Percentiles rank a stretch among this genome's conserved stretches.
Conservation (phyloP, 2,113 vertebrate species). For the Rhipidura dahli region DNA sequence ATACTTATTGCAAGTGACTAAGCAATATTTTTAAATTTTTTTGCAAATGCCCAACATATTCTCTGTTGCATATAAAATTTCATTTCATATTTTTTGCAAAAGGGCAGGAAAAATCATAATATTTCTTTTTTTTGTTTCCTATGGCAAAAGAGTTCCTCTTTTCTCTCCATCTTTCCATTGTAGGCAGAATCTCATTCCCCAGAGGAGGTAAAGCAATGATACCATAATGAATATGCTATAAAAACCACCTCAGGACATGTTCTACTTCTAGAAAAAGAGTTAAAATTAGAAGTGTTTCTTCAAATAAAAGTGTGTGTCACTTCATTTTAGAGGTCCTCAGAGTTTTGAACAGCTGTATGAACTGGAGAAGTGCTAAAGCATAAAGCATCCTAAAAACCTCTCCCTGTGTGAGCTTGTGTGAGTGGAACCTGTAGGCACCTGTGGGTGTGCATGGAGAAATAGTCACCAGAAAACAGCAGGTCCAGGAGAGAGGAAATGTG, state of each 20-base stretch:
- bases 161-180: not conserved
- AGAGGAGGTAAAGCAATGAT: constrained; percentile 13
- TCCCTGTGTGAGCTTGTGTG: not conserved
- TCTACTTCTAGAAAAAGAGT: constrained; percentile 1
- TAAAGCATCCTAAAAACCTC: not conserved
- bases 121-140: not conserved
- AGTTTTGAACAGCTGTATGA: not conserved
- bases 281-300: constrained; percentile 20
- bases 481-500: not conserved
- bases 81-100: not conserved
- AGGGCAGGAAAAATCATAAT: not conserved
- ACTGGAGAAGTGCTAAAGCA: not conserved
- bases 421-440: not conserved
- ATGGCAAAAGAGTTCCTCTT: not conserved
- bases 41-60: not conserved
- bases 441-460: not conserved
- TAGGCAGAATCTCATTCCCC: not conserved
- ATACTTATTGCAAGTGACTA: not conserved
- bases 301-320: not conserved
- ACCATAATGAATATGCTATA: not conserved
- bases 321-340: not conserved
- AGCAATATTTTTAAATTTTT: not conserved
- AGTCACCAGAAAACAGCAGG: not conserved
- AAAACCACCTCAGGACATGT: constrained; percentile 26
- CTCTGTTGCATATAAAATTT: not conserved